Percentiles rank a stretch among this genome's conserved stretches.
Evolutionary conservation across 1,140 invertebrate genomes (phyloP).

Genomic region (Pinna nobilis): DNA sequence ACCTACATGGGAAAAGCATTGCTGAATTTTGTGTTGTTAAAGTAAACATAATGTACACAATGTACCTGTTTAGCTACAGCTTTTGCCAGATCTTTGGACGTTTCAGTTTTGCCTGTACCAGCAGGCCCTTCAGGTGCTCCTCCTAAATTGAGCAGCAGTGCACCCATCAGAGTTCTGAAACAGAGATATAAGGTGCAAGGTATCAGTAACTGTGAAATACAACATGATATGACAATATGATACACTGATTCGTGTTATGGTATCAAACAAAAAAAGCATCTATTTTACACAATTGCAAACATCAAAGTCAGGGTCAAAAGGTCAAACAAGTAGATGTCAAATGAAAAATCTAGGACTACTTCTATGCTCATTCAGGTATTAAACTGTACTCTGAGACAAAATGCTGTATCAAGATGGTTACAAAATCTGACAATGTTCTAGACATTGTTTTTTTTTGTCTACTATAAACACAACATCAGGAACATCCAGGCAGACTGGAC

Average conservation of each 20-base stretch:
- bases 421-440: not conserved
- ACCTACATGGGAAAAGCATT: no score
- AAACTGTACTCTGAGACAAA: no score
- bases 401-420: no score
- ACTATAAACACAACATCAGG: no score
- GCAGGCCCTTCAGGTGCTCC: conserved; percentile 75
- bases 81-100: conserved; percentile 76
- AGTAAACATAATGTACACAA: not conserved
- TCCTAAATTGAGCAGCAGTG: conserved; percentile 73
- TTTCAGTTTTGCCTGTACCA: conserved; percentile 76
- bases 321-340: no score
- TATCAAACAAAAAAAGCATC: not conserved
- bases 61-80: conserved; percentile 74
- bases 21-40: no score
- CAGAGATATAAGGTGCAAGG: conserved; percentile 8
- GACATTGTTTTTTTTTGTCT: not conserved
- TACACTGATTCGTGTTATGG: not conserved
- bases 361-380: no score
- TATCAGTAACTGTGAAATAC: no score
- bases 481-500: no score
- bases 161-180: conserved; percentile 75
- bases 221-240: not conserved
- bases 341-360: no score
- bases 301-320: not conserved
- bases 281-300: not conserved